Evolutionary conservation across 2,113 vertebrate genomes (phyloP).

Genomic region (Perca flavescens): DNA sequence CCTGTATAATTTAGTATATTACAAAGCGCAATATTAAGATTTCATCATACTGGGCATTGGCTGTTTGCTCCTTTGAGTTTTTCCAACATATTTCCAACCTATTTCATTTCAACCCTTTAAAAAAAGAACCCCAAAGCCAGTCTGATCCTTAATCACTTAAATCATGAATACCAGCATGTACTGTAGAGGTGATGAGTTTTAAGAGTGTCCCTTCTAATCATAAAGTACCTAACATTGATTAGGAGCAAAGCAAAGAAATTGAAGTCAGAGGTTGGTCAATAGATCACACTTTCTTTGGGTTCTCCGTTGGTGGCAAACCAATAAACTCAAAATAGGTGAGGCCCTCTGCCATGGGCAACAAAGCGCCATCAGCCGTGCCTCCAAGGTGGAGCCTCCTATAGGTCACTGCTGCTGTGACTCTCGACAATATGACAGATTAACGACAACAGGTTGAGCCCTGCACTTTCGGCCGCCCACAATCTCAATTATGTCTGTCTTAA

Average conservation of each 20-base stretch:
- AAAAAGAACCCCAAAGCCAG: constrained; percentile 29
- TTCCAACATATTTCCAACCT: constrained; percentile 43
- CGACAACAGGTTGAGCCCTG: constrained; percentile 82
- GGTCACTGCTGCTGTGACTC: constrained; percentile 77
- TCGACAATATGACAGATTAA: constrained; percentile 86
- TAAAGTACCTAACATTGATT: constrained; percentile 69
- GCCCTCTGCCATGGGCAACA: constrained; percentile 78
- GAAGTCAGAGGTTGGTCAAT: constrained; percentile 67
- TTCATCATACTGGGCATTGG: constrained; percentile 64
- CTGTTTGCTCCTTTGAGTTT: constrained; percentile 51
- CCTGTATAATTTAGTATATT: constrained; percentile 71
- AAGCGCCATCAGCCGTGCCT: constrained; percentile 76
- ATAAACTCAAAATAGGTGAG: constrained; percentile 82
- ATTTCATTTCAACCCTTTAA: constrained; percentile 42
- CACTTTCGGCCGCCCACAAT: constrained; percentile 81
- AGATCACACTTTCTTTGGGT: constrained; percentile 72
- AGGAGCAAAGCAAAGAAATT: constrained; percentile 59
- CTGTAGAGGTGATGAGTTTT: constrained; percentile 64
- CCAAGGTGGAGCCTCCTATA: constrained; percentile 76
- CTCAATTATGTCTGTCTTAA: constrained; percentile 84
- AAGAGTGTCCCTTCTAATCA: constrained; percentile 57
- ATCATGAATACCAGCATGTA: constrained; percentile 46
- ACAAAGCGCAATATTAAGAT: constrained; percentile 70
- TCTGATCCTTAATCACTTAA: constrained; percentile 56
- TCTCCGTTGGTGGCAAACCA: constrained; percentile 81